A percentile compares a stretch with the other conserved stretches of the same genome.
These are phyloP conservation scores for Thunnus maccoyii DNA, from an alignment of 2,113 vertebrate species.

Conservation along the genomic window DNA sequence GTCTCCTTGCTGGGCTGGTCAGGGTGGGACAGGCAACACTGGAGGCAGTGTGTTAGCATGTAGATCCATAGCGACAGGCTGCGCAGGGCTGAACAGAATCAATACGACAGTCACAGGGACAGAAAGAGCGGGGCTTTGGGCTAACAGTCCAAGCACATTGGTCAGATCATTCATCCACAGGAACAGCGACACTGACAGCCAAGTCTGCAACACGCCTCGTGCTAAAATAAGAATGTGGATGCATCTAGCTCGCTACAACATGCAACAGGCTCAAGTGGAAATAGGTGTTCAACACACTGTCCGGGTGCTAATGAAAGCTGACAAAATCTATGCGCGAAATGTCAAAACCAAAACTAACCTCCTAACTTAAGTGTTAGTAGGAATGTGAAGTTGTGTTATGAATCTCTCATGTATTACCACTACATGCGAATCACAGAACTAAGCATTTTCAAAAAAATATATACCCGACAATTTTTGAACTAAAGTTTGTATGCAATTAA, in stretches of 20 bases:
- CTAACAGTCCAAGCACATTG: constrained; percentile 98
- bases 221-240: constrained; percentile 69
- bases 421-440: background rate
- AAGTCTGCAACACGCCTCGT: constrained; percentile 69
- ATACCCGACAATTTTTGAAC: background rate
- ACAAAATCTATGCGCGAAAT: background rate
- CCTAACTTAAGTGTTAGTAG: background rate
- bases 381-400: background rate
- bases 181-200: constrained; percentile 92
- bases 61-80: constrained; percentile 97
- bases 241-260: background rate
- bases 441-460: background rate
- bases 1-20: constrained; percentile 73
- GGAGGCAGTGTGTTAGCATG: constrained; percentile 91
- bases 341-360: background rate
- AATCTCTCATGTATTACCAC: background rate
- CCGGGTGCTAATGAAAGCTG: background rate
- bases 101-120: constrained; percentile 98
- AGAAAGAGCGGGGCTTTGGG: constrained; percentile 92
- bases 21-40: constrained; percentile 77
- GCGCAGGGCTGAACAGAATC: constrained; percentile 92
- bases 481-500: no score
- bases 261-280: constrained; percentile 46
- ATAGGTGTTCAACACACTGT: constrained; percentile 1
- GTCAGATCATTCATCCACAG: constrained; percentile 94